Evolutionary conservation across 2,797 vertebrate species (phyloP).

Genomic region (Enteromius unitaeniatus): DNA sequence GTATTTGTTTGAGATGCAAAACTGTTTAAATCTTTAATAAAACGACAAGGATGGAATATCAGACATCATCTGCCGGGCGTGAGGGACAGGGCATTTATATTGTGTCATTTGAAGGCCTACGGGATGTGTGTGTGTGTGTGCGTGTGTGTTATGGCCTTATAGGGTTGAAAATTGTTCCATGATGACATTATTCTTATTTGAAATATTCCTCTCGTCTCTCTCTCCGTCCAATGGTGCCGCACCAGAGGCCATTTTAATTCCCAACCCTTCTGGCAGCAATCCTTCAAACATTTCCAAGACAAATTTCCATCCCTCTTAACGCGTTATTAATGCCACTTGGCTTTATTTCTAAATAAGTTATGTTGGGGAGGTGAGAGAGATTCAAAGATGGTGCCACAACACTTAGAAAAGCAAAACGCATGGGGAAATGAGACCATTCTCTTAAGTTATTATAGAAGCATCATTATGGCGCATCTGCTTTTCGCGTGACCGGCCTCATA

Average conservation of each 20-base stretch:
- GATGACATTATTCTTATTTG: conserved; percentile 72
- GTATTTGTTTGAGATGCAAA: conserved; percentile 77
- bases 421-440: conserved; percentile 55
- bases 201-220: conserved; percentile 70
- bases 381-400: conserved; percentile 56
- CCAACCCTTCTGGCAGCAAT: conserved; percentile 66
- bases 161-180: conserved; percentile 72
- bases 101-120: conserved; percentile 68
- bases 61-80: conserved; percentile 70
- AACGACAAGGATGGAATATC: conserved; percentile 79
- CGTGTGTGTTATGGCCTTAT: conserved; percentile 61
- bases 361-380: conserved; percentile 56
- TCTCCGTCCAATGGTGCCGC: conserved; percentile 62
- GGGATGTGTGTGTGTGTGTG: conserved; percentile 44
- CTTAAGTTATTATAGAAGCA: conserved; percentile 68
- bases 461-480: conserved; percentile 63
- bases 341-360: conserved; percentile 71
- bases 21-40: conserved; percentile 81
- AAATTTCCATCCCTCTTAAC: conserved; percentile 68
- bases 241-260: conserved; percentile 67
- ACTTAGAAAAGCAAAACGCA: conserved; percentile 63
- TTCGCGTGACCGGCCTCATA: conserved; percentile 65
- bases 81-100: conserved; percentile 72
- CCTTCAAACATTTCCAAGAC: conserved; percentile 72
- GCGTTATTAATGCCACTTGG: conserved; percentile 67